These are phyloP conservation scores for Takifugu bimaculatus DNA, from an alignment of 2,113 vertebrate species.

Conservation along the genomic window DNA sequence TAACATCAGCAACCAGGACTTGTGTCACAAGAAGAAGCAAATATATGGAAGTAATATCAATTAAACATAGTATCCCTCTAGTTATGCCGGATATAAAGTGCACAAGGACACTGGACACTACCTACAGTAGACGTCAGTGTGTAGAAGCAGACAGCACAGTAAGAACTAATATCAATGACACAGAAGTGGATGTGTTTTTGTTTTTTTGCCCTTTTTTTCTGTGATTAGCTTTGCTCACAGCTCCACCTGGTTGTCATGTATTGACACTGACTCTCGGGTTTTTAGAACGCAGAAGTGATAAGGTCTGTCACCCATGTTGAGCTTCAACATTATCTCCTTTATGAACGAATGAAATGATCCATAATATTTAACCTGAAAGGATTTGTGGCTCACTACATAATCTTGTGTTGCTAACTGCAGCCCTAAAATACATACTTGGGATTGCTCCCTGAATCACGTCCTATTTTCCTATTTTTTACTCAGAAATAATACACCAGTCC, in stretches of 20 bases:
- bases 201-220: background rate
- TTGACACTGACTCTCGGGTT: constrained; percentile 65
- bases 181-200: background rate
- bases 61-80: constrained; percentile 58
- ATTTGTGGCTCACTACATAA: too few species aligned
- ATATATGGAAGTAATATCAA: constrained; percentile 53
- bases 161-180: constrained; percentile 2
- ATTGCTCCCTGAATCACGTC: too few species aligned
- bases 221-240: constrained; percentile 79
- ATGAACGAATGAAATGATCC: too few species aligned
- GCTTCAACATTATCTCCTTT: too few species aligned
- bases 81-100: constrained; percentile 42
- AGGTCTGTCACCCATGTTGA: constrained; percentile 4
- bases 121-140: constrained; percentile 6
- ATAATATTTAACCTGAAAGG: too few species aligned
- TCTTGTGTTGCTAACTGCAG: too few species aligned
- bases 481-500: too few species aligned
- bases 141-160: constrained; percentile 25
- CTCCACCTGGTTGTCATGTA: constrained; percentile 79
- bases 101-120: constrained; percentile 20
- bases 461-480: too few species aligned
- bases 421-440: too few species aligned
- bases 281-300: constrained; percentile 9
- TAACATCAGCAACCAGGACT: constrained; percentile 50
- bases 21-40: constrained; percentile 30